Evolutionary conservation across 2,113 vertebrate species (phyloP).

Genomic region (Gymnogyps californianus): DNA sequence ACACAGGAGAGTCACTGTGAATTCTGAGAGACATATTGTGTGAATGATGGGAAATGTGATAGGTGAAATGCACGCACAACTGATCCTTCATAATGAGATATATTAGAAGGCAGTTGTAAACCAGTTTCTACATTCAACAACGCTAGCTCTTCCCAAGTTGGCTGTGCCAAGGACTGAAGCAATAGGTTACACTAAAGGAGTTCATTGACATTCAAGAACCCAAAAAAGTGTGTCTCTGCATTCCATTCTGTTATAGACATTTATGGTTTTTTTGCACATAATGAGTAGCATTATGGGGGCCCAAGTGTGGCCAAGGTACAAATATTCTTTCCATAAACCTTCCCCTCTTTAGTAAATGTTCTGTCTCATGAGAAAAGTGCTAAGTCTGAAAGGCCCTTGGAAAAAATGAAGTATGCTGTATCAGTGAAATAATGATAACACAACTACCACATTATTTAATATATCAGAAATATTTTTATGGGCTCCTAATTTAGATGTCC

Average conservation of each 20-base stretch:
- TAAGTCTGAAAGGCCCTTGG: not conserved
- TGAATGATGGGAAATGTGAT: not conserved
- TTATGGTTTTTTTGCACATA: not conserved
- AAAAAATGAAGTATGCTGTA: not conserved
- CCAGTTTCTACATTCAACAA: not conserved
- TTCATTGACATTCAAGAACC: not conserved
- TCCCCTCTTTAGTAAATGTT: not conserved
- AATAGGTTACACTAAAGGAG: not conserved
- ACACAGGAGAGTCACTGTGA: not conserved
- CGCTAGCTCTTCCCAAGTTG: not conserved
- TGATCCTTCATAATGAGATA: not conserved
- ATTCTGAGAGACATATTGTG: not conserved
- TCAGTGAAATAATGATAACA: not conserved
- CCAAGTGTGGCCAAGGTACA: not conserved
- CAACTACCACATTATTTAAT: not conserved
- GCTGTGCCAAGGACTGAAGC: not conserved
- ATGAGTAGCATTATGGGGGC: not conserved
- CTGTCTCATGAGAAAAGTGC: not conserved
- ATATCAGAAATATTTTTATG: not conserved
- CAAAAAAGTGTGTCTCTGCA: not conserved
- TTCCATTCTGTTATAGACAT: not conserved
- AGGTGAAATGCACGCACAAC: not conserved
- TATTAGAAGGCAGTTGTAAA: not conserved
- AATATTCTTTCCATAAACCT: not conserved
- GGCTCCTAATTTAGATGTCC: not conserved